Percentiles rank a stretch among this genome's conserved stretches.
Evolutionary conservation across 2,888 invertebrate species (phyloP).

Genomic region (Sclerodermus sp.): DNA sequence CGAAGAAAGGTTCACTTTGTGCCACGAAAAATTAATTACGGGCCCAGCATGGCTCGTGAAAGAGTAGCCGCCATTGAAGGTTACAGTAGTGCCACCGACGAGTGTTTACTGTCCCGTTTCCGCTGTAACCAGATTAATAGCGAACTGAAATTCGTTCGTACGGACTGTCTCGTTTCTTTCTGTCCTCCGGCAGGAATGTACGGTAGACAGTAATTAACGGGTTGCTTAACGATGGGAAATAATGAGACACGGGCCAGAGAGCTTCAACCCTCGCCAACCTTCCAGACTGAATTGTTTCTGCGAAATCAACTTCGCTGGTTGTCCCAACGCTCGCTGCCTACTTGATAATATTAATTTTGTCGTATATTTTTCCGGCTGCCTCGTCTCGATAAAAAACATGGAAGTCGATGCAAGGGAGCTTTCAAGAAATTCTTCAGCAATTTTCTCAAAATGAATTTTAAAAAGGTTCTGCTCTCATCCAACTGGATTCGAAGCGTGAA

Average conservation of each 20-base stretch:
- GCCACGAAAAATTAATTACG: conserved; percentile 31
- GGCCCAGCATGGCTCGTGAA: conserved; percentile 9
- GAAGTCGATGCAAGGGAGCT: no score
- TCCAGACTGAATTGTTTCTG: no score
- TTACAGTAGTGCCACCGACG: conserved; percentile 8
- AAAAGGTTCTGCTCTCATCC: no score
- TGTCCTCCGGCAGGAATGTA: conserved; percentile 16
- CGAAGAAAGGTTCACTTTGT: conserved; percentile 19
- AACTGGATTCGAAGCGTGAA: no score
- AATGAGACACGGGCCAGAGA: conserved; percentile 14
- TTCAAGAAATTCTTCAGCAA: no score
- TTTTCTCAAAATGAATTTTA: no score
- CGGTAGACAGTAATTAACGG: conserved; percentile 28
- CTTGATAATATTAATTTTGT: no score
- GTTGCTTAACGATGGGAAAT: conserved; percentile 30
- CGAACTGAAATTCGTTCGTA: conserved; percentile 29
- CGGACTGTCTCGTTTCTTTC: conserved; percentile 26
- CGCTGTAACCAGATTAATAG: conserved; percentile 37
- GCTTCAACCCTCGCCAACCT: no score
- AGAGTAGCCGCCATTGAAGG: background rate
- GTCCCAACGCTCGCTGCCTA: no score
- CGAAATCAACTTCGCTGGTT: no score
- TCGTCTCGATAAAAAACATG: no score
- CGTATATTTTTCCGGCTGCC: no score
- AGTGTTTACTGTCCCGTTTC: conserved; percentile 31